Conservation (phyloP, 2,113 vertebrate species). For the Nettapus auritus region DNA sequence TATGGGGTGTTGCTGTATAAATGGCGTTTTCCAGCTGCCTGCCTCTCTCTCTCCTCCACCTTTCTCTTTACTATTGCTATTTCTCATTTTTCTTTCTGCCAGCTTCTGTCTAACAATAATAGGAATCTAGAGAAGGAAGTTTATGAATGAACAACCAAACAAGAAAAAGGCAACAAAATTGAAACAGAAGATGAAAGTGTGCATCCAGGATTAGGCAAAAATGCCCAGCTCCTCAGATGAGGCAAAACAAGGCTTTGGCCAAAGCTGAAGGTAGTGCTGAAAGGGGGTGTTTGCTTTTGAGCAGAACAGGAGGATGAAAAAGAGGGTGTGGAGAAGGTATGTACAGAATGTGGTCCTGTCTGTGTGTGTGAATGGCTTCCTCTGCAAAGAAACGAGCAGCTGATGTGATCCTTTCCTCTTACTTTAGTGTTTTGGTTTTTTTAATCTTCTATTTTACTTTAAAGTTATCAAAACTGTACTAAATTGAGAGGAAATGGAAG, state of each 20-base stretch:
- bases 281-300: neutral
- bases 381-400: neutral
- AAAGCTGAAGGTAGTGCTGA: slow-evolving; percentile 8
- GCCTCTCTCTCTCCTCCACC: neutral
- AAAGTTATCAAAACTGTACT: neutral
- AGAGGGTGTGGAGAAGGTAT: slow-evolving; percentile 23
- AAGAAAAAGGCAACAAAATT: neutral
- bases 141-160: neutral
- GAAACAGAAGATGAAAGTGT: neutral
- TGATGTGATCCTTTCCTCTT: neutral
- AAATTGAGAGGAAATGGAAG: neutral
- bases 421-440: neutral
- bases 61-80: slow-evolving; percentile 28
- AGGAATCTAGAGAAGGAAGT: slow-evolving; percentile 37
- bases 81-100: slow-evolving; percentile 58
- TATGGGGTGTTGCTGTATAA: neutral
- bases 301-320: slow-evolving; percentile 8
- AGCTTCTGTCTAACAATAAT: slow-evolving; percentile 26
- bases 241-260: neutral
- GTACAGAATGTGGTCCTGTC: neutral
- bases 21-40: neutral
- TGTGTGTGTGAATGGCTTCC: neutral
- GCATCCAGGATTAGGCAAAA: neutral
- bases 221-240: neutral
- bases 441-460: neutral